Conservation (phyloP, 2,113 vertebrate species). For the Halichoerus grypus region DNA sequence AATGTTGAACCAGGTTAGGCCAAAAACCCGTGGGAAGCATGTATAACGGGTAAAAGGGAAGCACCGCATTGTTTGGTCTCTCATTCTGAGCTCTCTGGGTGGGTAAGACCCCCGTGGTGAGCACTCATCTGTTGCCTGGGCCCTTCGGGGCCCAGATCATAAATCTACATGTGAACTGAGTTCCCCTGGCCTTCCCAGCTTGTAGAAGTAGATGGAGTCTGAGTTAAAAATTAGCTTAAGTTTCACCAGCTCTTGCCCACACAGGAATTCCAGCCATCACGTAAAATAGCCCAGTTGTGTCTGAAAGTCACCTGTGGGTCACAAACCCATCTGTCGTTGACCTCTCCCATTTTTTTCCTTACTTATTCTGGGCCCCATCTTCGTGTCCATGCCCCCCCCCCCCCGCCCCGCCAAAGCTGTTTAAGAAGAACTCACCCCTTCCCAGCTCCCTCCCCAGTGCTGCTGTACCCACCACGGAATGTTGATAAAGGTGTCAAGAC, state of each 20-base stretch:
- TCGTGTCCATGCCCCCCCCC: background rate
- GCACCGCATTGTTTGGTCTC: background rate
- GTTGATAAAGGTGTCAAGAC: background rate
- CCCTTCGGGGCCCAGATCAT: background rate
- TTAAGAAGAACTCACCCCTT: conserved; percentile 1
- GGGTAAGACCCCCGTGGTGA: background rate
- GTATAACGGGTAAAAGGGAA: background rate
- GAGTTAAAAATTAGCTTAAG: conserved; percentile 47
- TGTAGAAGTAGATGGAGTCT: background rate
- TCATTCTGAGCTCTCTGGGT: conserved; percentile 3
- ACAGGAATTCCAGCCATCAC: background rate
- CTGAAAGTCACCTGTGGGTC: conserved; percentile 6
- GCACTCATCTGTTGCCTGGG: conserved; percentile 3
- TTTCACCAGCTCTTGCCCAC: background rate
- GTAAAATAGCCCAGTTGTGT: conserved; percentile 14
- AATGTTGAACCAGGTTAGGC: conserved; percentile 52
- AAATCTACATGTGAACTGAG: conserved; percentile 25
- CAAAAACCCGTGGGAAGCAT: conserved; percentile 24
- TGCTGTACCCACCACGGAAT: background rate
- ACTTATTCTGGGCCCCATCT: conserved; percentile 15
- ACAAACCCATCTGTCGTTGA: conserved; percentile 5
- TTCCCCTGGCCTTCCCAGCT: conserved; percentile 14
- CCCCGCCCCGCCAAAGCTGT: background rate
- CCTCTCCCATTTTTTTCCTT: conserved; percentile 17
- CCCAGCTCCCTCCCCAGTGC: background rate